These are phyloP conservation scores for Pitta sordida DNA, from an alignment of 2,113 vertebrate species.

Conservation along the genomic window DNA sequence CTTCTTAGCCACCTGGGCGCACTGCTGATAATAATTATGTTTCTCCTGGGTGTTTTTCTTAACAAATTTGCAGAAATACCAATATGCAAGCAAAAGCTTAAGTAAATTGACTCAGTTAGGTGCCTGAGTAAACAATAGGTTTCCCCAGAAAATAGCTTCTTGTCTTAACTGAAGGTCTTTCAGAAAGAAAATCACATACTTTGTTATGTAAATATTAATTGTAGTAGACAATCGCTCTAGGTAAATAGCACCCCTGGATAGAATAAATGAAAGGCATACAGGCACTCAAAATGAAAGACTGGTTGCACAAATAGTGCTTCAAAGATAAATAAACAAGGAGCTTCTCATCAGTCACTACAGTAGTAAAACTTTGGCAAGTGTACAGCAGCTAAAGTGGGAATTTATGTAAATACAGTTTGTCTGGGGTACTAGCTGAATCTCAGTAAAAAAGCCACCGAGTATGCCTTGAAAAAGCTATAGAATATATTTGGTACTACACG, in stretches of 20 bases:
- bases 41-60: slow-evolving; percentile 65
- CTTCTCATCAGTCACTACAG: slow-evolving; percentile 61
- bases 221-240: slow-evolving; percentile 73
- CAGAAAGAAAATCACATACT: slow-evolving; percentile 70
- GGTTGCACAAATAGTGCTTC: slow-evolving; percentile 72
- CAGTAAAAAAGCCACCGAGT: not conserved
- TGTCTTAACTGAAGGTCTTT: slow-evolving; percentile 75
- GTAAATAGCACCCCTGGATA: slow-evolving; percentile 77
- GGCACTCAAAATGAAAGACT: slow-evolving; percentile 74
- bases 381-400: slow-evolving; percentile 52
- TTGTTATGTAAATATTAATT: slow-evolving; percentile 80
- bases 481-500: not conserved
- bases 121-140: slow-evolving; percentile 74
- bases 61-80: slow-evolving; percentile 68
- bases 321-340: slow-evolving; percentile 76
- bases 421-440: slow-evolving; percentile 18
- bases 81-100: slow-evolving; percentile 61
- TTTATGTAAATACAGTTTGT: slow-evolving; percentile 61
- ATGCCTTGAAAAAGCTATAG: not conserved
- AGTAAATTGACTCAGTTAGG: slow-evolving; percentile 71
- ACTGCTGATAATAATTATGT: slow-evolving; percentile 68
- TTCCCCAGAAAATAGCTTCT: slow-evolving; percentile 74
- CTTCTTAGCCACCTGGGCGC: too few relatives aligned
- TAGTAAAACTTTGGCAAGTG: slow-evolving; percentile 74
- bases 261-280: slow-evolving; percentile 71